Evolutionary conservation across 2,113 vertebrate species (phyloP), one percentile per base, ranked within the genome.

Genomic region (Ictalurus furcatus): DNA sequence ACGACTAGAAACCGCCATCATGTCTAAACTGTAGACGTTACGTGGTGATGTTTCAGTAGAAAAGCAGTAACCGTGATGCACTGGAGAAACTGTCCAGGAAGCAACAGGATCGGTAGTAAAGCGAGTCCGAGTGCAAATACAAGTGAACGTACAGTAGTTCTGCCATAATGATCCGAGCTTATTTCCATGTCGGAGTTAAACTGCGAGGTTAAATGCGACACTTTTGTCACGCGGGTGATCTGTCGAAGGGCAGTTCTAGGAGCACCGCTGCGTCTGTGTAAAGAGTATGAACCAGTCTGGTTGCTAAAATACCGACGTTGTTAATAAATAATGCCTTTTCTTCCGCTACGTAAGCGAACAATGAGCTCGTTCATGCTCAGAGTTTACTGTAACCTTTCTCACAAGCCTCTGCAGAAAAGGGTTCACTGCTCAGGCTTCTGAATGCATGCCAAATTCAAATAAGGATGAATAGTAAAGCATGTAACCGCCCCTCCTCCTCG

Each of bases 401-500:
- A 34, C 90, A 52, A 28, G 81, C 78, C 28, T 2, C 59, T 65
- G 21, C 83, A 79, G 83, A 85, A 85, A 23, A 67, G 82, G 73
- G n/a, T 85, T 89, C 83, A 58, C 30, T 85, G 83, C 83, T 85
- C 73, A 0, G 81, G 58, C 58, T 34, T 56, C 59, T 34, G 65
- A 90, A 80, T 84, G 59, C 58, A n/a, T 87, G 67, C 61, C 54
- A 87, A 16, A 89, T 91, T 91, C 54, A 78, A 85, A 87, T 89
- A 48, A 58, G 52, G 40, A 11, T 84, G 59, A 79, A 71, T 84
- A 63, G 87, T 63, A 25, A 78, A 87, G 48, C 23, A 8, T n/a
- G 19, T 78, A 6, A 34, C 40, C 34, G 6, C 85, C 76, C 40
- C 54, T 52, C 69, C 59, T 19, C 0, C 73, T 23, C 61, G 6